Conservation (phyloP, 2,888 invertebrate species). For the Eulithis prunata region DNA sequence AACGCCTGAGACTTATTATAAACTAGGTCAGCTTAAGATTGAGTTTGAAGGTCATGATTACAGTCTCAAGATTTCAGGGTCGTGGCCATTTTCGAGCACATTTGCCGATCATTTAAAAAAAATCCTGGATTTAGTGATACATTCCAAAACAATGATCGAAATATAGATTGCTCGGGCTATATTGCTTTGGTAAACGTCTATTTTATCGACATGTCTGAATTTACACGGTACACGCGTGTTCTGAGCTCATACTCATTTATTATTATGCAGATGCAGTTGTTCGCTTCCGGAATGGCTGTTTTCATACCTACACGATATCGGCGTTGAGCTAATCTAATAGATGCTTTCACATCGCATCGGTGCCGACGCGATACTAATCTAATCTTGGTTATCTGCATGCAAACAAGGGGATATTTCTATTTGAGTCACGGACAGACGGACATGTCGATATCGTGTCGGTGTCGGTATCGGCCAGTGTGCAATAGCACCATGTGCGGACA, state of each 20-base stretch:
- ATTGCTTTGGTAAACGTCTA: not conserved
- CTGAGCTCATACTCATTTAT: slow-evolving; percentile 22
- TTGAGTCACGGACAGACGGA: too few species aligned
- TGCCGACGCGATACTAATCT: too few species aligned
- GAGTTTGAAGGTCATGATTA: slow-evolving; percentile 20
- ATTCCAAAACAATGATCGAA: not conserved
- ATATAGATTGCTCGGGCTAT: not conserved
- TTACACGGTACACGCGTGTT: slow-evolving; percentile 25
- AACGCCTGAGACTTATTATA: slow-evolving; percentile 15
- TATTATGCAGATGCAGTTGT: slow-evolving; percentile 40
- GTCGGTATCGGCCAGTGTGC: too few species aligned
- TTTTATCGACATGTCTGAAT: slow-evolving; percentile 20
- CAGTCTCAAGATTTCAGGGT: slow-evolving; percentile 7
- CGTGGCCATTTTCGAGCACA: not conserved
- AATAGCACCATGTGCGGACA: slow-evolving; percentile 10
- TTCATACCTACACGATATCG: too few species aligned
- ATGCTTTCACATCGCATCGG: too few species aligned
- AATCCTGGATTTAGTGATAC: not conserved
- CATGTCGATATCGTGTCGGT: too few species aligned
- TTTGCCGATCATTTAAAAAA: not conserved
- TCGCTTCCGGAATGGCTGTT: slow-evolving; percentile 28
- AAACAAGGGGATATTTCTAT: too few species aligned
- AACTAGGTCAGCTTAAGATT: slow-evolving; percentile 24
- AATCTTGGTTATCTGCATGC: too few species aligned
- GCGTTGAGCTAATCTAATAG: too few species aligned